Evolutionary conservation across 2,888 invertebrate genomes (phyloP).

Genomic region (Shargacucullia verbasci): DNA sequence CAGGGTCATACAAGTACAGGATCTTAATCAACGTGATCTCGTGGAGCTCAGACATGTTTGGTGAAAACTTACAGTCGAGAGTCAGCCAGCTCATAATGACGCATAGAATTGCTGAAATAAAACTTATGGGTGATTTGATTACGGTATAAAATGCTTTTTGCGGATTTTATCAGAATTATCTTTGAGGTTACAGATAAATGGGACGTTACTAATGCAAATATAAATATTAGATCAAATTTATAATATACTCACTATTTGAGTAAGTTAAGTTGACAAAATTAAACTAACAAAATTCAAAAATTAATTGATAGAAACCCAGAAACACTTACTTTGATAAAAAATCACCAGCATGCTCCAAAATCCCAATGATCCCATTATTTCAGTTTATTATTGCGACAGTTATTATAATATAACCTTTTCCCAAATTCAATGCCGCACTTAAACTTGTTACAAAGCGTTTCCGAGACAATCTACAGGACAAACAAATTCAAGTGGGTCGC

Average conservation of each 20-base stretch:
- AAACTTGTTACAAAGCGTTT: conserved; percentile 52
- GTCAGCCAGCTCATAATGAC: conserved; percentile 72
- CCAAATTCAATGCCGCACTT: conserved; percentile 25
- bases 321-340: conserved; percentile 77
- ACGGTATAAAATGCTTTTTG: no score
- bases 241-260: no score
- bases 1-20: conserved; percentile 80
- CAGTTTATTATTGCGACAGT: conserved; percentile 46
- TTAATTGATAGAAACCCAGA: conserved; percentile 3
- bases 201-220: no score
- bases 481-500: conserved; percentile 76
- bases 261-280: neutral
- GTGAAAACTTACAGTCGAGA: conserved; percentile 70
- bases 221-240: no score
- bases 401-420: conserved; percentile 41
- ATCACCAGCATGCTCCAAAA: conserved; percentile 74
- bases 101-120: conserved; percentile 67
- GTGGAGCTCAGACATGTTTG: conserved; percentile 66
- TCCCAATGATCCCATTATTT: conserved; percentile 71
- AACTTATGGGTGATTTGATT: neutral
- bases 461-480: conserved; percentile 60
- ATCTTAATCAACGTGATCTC: conserved; percentile 79
- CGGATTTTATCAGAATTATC: no score
- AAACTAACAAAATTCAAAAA: neutral
- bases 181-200: no score